phyloP scores from a whole-genome alignment of 2,113 vertebrate genomes.

The Thermophis baileyi region DNA sequence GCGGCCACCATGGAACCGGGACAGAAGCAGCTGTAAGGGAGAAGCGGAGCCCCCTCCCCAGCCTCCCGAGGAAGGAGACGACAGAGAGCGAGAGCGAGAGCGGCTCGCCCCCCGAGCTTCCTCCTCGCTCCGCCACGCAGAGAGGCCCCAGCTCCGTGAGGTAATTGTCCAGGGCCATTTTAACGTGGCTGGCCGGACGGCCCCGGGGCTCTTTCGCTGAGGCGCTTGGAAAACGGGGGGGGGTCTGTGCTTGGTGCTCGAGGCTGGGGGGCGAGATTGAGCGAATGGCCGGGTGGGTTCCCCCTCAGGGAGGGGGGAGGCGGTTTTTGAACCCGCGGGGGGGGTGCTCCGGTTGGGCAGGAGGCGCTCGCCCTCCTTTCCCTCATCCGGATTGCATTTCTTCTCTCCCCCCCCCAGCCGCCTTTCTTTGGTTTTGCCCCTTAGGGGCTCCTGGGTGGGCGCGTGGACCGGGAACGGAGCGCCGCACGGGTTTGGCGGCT shows the following conservation, averaged over 20 bases:
- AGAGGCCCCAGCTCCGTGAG: background rate
- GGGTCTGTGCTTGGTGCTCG: background rate
- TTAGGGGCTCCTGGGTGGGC: background rate
- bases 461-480: background rate
- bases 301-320: background rate
- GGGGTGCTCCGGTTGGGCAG: background rate
- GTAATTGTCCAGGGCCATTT: background rate
- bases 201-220: background rate
- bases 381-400: background rate
- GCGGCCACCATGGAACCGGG: constrained; percentile 22
- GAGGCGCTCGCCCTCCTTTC: background rate
- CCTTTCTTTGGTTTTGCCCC: background rate
- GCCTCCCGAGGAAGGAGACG: background rate
- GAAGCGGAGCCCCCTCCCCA: too few species aligned
- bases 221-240: background rate
- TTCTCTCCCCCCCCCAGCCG: background rate
- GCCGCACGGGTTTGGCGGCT: background rate
- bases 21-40: background rate
- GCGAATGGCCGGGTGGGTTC: background rate
- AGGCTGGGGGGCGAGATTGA: background rate
- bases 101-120: background rate
- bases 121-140: background rate
- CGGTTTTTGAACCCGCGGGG: background rate
- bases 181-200: background rate
- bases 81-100: background rate